Conservation (phyloP, 2,797 vertebrate species). For the Alcedo quadribrachys region DNA sequence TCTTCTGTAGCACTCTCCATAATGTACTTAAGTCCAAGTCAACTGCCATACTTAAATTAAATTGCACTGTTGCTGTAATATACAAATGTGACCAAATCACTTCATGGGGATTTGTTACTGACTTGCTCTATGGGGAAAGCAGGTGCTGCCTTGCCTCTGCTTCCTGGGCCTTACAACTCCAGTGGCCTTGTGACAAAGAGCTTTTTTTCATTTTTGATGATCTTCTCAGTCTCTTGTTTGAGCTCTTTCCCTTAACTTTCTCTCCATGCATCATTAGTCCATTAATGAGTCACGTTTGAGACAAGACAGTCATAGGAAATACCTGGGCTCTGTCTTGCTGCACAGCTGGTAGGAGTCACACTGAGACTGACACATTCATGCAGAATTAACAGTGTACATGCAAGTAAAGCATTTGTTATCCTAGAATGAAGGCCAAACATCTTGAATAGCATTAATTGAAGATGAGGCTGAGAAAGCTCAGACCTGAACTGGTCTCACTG, state of each 20-base stretch:
- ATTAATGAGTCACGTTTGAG: neutral
- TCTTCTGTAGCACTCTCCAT: neutral
- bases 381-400: neutral
- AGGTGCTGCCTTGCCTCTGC: neutral
- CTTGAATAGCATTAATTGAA: neutral
- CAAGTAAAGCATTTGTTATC: neutral
- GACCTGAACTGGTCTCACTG: neutral
- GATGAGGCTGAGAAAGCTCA: neutral
- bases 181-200: neutral
- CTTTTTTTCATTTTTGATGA: neutral
- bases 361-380: accelerated
- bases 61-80: neutral
- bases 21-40: neutral
- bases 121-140: neutral
- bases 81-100: neutral
- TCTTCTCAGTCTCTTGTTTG: neutral
- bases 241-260: neutral
- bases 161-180: neutral
- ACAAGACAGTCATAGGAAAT: neutral
- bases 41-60: neutral
- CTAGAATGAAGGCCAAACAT: neutral
- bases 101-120: neutral
- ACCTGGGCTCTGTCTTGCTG: neutral
- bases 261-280: neutral
- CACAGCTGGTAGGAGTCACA: neutral